Evolutionary conservation across 2,113 vertebrate genomes (phyloP).

Genomic region (Lynx canadensis): DNA sequence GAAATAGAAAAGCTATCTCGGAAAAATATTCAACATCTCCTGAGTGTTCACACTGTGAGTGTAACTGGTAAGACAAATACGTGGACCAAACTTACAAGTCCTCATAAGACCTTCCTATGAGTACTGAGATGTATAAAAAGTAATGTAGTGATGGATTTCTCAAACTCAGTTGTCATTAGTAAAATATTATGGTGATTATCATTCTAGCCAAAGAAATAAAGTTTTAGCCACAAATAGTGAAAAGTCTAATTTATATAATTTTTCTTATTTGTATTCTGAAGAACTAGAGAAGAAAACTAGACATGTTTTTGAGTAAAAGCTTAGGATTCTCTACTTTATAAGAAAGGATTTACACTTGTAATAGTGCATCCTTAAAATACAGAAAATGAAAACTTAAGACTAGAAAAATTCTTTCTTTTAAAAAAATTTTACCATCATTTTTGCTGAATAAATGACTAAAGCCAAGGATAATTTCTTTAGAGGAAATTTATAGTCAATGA

Average conservation of each 20-base stretch:
- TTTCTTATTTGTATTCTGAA: conserved; percentile 12
- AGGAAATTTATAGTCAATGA: not conserved
- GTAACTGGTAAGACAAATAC: not conserved
- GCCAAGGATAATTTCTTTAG: not conserved
- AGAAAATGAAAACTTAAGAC: not conserved
- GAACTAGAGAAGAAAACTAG: conserved; percentile 25
- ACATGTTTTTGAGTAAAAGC: conserved; percentile 3
- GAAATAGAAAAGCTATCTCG: not conserved
- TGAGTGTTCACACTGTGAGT: not conserved
- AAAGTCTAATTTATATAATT: not conserved
- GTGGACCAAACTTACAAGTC: not conserved
- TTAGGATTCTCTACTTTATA: conserved; percentile 5
- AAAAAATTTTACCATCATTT: not conserved
- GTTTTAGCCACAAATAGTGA: not conserved
- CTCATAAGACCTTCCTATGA: not conserved
- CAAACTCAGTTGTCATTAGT: not conserved
- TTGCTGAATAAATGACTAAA: not conserved
- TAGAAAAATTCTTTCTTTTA: conserved; percentile 29
- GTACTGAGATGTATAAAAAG: not conserved
- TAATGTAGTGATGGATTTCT: not conserved
- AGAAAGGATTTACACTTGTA: conserved; percentile 13
- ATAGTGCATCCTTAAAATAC: not conserved
- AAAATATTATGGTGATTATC: not conserved
- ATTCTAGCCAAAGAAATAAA: conserved; percentile 28
- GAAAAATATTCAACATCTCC: not conserved